Conservation (phyloP, 2,797 vertebrate species). For the Toxotes lorentzi region DNA sequence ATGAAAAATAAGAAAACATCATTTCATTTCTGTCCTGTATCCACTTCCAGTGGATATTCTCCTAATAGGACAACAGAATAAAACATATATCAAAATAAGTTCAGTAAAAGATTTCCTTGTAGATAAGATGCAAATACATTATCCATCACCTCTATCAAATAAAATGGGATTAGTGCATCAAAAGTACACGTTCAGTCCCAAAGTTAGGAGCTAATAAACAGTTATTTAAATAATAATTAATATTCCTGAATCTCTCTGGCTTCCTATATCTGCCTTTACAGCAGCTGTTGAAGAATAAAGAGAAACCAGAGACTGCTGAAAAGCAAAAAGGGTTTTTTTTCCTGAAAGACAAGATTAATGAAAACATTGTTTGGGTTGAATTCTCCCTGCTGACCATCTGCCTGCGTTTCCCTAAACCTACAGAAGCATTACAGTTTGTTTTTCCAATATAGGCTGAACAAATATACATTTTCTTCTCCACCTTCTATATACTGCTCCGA, state of each 20-base stretch:
- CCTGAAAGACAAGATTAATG: slow-evolving; percentile 32
- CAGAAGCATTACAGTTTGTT: slow-evolving; percentile 14
- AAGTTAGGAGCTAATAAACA: no score
- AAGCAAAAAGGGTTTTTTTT: not conserved
- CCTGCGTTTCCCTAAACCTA: not conserved
- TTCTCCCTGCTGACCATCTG: slow-evolving; percentile 22
- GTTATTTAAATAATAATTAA: no score
- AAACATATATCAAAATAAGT: no score
- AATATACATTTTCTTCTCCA: slow-evolving; percentile 16
- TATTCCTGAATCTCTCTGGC: not conserved
- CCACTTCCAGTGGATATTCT: no score
- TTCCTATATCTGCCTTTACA: not conserved
- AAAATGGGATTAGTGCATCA: no score
- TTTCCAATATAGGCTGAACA: slow-evolving; percentile 10
- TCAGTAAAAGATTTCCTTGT: no score
- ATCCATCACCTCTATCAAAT: no score
- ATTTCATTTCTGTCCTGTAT: no score
- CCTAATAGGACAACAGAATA: no score
- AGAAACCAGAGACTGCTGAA: not conserved
- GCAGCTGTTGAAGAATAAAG: not conserved
- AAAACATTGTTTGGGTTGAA: slow-evolving; percentile 34
- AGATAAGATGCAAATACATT: no score
- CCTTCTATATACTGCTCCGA: not conserved
- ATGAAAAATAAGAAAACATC: no score
- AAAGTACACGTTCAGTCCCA: no score